phyloP scores from a whole-genome alignment of 2,888 invertebrate species.

The Podabrus alpinus region DNA sequence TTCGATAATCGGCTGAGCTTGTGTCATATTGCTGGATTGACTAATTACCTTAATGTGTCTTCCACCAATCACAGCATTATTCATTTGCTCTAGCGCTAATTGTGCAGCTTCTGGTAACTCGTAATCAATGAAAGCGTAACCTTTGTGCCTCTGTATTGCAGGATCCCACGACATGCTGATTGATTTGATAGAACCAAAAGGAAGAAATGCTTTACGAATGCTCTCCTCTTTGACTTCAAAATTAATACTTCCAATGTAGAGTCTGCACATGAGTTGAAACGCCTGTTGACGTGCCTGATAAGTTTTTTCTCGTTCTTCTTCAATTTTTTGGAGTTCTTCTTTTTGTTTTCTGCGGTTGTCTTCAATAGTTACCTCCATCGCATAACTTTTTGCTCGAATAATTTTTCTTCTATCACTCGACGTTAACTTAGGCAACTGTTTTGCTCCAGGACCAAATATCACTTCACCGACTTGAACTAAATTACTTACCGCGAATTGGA shows the following conservation, averaged over 20 bases:
- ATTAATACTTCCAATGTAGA: conserved; percentile 99
- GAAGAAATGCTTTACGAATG: conserved; percentile 92
- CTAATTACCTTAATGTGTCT: conserved; percentile 94
- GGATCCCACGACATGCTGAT: conserved; percentile 99
- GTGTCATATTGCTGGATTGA: conserved; percentile 97
- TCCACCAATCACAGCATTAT: conserved; percentile 97
- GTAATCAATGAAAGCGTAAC: conserved; percentile 99
- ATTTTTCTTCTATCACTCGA: conserved; percentile 90
- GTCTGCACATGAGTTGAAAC: conserved; percentile 83
- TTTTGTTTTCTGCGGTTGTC: conserved; percentile 99
- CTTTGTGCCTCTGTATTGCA: conserved; percentile 98
- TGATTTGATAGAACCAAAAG: conserved; percentile 99
- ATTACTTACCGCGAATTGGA: conserved; percentile 62
- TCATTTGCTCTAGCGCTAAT: conserved; percentile 98
- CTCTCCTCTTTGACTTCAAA: conserved; percentile 99
- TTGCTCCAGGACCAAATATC: conserved; percentile 87
- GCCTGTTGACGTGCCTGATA: background rate
- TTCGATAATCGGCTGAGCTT: conserved; percentile 99
- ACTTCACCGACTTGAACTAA: conserved; percentile 86
- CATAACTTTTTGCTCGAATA: conserved; percentile 96
- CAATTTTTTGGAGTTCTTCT: conserved; percentile 84
- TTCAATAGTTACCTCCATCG: conserved; percentile 99
- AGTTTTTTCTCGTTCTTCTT: background rate
- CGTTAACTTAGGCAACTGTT: conserved; percentile 82
- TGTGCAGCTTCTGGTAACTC: conserved; percentile 99